Conservation (phyloP, 2,113 vertebrate genomes). For the Tretioscincus oriximinensis region DNA sequence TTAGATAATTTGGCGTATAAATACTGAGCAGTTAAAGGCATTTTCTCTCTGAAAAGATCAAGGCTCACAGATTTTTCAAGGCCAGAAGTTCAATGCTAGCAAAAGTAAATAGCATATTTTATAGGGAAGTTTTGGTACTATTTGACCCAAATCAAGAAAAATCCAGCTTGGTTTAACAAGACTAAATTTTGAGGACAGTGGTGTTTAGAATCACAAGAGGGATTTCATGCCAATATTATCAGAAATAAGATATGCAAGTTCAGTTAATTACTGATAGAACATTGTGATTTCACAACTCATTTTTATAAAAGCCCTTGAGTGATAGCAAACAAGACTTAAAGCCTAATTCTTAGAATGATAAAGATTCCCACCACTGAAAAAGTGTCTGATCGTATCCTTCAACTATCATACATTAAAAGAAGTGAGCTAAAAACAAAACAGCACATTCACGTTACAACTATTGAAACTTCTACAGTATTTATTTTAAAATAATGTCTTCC, state of each 20-base stretch:
- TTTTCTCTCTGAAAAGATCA: no score
- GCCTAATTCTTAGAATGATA: background rate
- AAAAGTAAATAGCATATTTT: background rate
- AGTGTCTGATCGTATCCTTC: background rate
- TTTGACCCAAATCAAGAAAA: background rate
- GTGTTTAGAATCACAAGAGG: background rate
- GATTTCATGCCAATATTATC: no score
- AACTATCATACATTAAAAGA: constrained; percentile 14
- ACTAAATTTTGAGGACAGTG: background rate
- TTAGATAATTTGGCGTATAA: background rate
- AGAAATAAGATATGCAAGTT: no score
- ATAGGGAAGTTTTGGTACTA: background rate
- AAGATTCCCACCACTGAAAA: background rate
- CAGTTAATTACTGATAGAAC: background rate
- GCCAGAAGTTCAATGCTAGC: background rate
- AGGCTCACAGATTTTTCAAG: no score
- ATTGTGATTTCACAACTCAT: background rate
- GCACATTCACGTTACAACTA: constrained; percentile 42
- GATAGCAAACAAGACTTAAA: background rate
- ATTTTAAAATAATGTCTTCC: constrained; percentile 63
- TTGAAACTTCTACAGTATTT: constrained; percentile 51
- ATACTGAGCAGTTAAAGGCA: background rate
- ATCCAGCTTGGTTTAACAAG: background rate
- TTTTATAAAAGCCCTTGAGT: no score
- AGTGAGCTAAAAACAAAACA: constrained; percentile 45